A percentile compares a stretch with the other conserved stretches of the same genome.
These are phyloP conservation scores for Charina bottae DNA, from an alignment of 2,113 vertebrate genomes.

Conservation along the genomic window DNA sequence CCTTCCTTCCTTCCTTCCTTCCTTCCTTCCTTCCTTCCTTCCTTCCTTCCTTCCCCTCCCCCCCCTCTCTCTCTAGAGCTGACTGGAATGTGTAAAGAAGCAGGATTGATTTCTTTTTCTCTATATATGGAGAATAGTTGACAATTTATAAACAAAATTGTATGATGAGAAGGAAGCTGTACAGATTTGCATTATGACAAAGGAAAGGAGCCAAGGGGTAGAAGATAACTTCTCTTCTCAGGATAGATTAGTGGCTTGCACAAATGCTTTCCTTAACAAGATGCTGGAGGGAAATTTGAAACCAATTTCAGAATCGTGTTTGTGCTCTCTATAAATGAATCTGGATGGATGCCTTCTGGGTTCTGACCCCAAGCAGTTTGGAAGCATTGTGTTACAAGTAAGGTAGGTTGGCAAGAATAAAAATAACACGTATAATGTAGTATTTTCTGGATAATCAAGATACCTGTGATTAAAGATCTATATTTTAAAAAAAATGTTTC, in stretches of 20 bases:
- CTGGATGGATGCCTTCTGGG: neutral
- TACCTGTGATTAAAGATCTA: neutral
- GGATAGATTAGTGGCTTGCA: neutral
- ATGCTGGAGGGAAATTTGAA: neutral
- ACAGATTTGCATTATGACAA: neutral
- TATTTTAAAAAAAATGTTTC: neutral
- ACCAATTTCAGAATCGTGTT: neutral
- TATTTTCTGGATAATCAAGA: neutral
- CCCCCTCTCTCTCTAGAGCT: neutral
- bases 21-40: too few relatives aligned
- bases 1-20: too few relatives aligned
- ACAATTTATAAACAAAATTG: too few relatives aligned
- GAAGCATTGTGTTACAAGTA: neutral
- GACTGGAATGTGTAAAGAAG: neutral
- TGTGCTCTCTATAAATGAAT: neutral
- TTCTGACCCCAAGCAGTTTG: neutral
- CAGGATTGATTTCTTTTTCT: neutral
- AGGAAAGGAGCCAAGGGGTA: neutral
- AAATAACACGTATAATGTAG: neutral
- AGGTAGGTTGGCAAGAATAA: neutral
- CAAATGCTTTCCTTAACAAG: constrained; percentile 1
- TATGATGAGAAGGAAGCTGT: neutral
- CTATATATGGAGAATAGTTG: neutral
- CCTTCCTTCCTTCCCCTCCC: neutral
- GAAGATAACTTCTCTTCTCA: neutral